Base-by-base conservation (phyloP, 64 coral and sea anemone species). In the Stichodactyla helianthus region DNA sequence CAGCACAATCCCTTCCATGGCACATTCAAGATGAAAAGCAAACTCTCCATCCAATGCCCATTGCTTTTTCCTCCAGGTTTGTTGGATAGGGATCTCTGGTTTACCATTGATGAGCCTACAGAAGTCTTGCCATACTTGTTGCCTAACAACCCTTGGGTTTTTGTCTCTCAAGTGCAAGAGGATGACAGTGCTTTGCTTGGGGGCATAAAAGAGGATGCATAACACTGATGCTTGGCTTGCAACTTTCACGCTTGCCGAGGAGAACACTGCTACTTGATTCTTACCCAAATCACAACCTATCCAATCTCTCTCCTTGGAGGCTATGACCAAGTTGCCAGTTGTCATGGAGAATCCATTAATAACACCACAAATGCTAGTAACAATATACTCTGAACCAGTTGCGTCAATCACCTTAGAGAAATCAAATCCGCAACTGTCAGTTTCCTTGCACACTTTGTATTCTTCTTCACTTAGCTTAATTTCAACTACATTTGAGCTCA, bases 111-210 rank as follows among this genome's bases (percentile, higher is more conserved):
- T 92, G 64, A 4, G 67, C 70, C 17, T 61, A 53, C 54, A 77
- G 27, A 87, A 96, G 10, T 71, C 87, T 7, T 54, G 87, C 91
- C 91, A 93, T 11, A 90, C 82, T 35, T 22, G 56, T 35, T 63
- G 10, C 1, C 82, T 62, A 10, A 86, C 83, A 19, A 71, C 25
- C 18, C n/a, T 27, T 17, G 84, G 71, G 55, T 87, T 96, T 1
- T 85, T 61, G 68, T 96, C 94, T 55, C 51, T 93, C n/a, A 96
- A 17, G 53, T 96, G 94, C 51, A 96, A 64, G 50, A 96, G 87
- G 53, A 83, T 87, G 19, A 77, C 88, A 56, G 85, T 92, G 59
- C 90, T 90, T 6, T 79, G 77, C 79, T 31, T 79, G 17, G 54
- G 85, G 11, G 91, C 84, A 90, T 87, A 93, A 28, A 96, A n/a